These are phyloP conservation scores for Xylota sylvarum DNA, from an alignment of 2,888 invertebrate genomes.

Conservation along the genomic window DNA sequence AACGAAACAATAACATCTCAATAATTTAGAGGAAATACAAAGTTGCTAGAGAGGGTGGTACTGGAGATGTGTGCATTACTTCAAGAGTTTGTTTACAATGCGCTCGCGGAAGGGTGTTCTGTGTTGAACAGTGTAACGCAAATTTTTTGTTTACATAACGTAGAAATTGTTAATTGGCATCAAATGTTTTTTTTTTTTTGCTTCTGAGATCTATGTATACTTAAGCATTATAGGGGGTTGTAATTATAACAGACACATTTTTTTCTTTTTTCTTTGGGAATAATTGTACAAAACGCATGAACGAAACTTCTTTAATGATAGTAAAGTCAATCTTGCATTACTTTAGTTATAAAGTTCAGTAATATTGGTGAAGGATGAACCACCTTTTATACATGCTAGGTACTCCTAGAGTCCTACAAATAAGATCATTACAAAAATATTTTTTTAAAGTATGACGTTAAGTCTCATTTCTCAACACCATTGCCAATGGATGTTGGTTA, in stretches of 20 bases:
- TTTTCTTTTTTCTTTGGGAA: background rate
- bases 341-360: too few species aligned
- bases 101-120: conserved; percentile 18
- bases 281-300: background rate
- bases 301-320: too few species aligned
- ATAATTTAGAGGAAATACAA: conserved; percentile 46
- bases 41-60: conserved; percentile 54
- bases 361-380: too few species aligned
- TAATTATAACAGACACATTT: too few species aligned
- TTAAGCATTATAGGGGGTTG: background rate
- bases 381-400: too few species aligned
- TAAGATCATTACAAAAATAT: too few species aligned
- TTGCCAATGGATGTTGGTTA: too few species aligned
- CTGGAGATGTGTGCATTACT: conserved; percentile 25
- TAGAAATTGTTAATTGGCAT: conserved; percentile 47
- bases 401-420: too few species aligned
- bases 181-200: conserved; percentile 35
- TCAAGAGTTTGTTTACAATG: conserved; percentile 33
- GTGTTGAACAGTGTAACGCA: background rate
- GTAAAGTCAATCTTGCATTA: too few species aligned
- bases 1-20: conserved; percentile 69
- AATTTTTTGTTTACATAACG: conserved; percentile 29
- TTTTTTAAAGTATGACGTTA: too few species aligned
- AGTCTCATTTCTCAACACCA: too few species aligned
- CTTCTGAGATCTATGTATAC: background rate